Conservation (phyloP, 1,140 invertebrate genomes). For the Wiebesia pumilae region DNA sequence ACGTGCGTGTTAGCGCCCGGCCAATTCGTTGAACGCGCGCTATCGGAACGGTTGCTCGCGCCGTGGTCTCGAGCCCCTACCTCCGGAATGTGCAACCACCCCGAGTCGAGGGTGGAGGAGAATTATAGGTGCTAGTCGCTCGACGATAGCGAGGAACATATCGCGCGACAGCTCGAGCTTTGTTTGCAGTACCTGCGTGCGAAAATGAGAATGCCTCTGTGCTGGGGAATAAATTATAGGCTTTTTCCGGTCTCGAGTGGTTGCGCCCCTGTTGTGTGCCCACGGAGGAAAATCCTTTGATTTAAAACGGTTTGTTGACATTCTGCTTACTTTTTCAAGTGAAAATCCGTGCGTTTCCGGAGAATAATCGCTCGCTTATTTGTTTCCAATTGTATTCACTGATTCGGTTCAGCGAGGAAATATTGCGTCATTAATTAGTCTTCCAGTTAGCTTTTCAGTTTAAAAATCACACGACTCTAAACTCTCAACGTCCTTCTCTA, state of each 20-base stretch:
- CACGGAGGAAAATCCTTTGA: neutral
- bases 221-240: constrained; percentile 27
- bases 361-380: neutral
- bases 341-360: neutral
- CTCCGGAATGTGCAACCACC: neutral
- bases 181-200: neutral
- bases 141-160: constrained; percentile 23
- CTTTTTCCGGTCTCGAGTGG: neutral
- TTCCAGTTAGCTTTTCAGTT: neutral
- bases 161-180: neutral
- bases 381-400: neutral
- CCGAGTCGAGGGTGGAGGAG: neutral
- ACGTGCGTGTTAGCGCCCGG: neutral
- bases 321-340: neutral
- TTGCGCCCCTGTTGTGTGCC: neutral
- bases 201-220: neutral
- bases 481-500: neutral
- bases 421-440: neutral
- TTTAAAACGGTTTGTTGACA: constrained; percentile 9
- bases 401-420: neutral
- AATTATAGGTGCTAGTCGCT: neutral
- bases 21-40: constrained; percentile 37
- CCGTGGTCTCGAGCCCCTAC: neutral
- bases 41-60: constrained; percentile 19
- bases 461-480: neutral